phyloP scores from a whole-genome alignment of 2,888 invertebrate genomes.

The Drosophila demipolita region DNA sequence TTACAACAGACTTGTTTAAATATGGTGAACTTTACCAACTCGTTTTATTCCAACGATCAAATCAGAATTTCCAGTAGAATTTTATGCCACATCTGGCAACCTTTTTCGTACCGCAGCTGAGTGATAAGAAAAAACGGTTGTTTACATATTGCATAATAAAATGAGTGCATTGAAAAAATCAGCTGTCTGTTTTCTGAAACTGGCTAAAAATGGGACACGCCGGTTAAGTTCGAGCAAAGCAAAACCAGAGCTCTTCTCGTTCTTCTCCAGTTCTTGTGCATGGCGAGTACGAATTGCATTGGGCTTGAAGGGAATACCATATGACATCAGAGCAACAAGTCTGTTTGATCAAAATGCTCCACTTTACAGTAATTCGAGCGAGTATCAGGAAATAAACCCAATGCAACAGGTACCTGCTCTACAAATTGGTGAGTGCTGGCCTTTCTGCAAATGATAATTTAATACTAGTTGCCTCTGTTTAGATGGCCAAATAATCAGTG shows the following conservation, averaged over 20 bases:
- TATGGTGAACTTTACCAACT: neutral
- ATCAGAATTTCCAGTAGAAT: no score
- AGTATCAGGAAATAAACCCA: conserved; percentile 94
- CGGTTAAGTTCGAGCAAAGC: conserved; percentile 8
- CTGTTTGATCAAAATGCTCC: conserved; percentile 91
- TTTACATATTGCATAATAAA: neutral
- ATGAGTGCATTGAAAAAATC: conserved; percentile 28
- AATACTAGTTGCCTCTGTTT: conserved; percentile 3
- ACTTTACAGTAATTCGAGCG: conserved; percentile 92
- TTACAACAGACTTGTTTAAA: neutral
- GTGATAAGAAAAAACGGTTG: neutral
- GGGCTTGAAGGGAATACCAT: conserved; percentile 96
- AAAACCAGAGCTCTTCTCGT: conserved; percentile 93
- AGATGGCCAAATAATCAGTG: conserved; percentile 90
- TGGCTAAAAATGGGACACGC: neutral
- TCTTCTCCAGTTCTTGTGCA: conserved; percentile 96
- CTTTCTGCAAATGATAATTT: neutral
- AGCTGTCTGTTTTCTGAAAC: neutral
- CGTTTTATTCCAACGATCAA: neutral
- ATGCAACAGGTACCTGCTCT: conserved; percentile 97
- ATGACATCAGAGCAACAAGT: conserved; percentile 94
- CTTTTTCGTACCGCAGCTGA: neutral
- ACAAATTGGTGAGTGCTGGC: conserved; percentile 88
- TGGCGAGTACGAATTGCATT: conserved; percentile 97
- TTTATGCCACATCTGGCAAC: neutral